Conservation (phyloP, 2,888 invertebrate species). For the Horisme vitalbata region DNA sequence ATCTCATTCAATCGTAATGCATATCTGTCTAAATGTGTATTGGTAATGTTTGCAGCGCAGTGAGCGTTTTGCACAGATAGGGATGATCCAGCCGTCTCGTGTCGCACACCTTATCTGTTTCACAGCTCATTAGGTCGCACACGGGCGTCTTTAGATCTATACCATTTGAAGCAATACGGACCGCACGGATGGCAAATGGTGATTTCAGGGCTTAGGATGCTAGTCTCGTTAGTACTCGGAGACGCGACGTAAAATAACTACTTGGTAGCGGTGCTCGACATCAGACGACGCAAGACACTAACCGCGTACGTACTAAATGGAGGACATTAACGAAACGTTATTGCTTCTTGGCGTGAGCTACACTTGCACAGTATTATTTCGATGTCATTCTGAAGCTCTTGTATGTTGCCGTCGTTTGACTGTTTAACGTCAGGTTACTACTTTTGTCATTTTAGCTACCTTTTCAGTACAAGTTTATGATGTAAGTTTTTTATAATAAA, state of each 20-base stretch:
- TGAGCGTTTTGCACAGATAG: conserved; percentile 67
- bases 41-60: conserved; percentile 51
- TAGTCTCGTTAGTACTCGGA: conserved; percentile 59
- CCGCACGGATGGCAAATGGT: conserved; percentile 68
- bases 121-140: conserved; percentile 80
- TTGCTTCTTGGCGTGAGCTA: conserved; percentile 71
- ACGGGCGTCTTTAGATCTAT: conserved; percentile 68
- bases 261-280: conserved; percentile 54
- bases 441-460: too few relatives aligned
- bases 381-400: conserved; percentile 34
- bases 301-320: conserved; percentile 74
- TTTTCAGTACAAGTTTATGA: too few relatives aligned
- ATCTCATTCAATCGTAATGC: conserved; percentile 42
- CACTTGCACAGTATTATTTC: conserved; percentile 75
- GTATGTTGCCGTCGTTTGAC: conserved; percentile 39
- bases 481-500: too few relatives aligned
- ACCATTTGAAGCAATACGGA: conserved; percentile 79
- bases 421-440: conserved; percentile 56
- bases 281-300: conserved; percentile 67
- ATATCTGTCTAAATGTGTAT: conserved; percentile 46
- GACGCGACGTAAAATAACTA: conserved; percentile 59
- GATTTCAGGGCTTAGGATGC: conserved; percentile 68
- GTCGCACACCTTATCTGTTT: conserved; percentile 81
- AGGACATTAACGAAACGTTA: conserved; percentile 77
- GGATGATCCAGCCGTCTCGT: conserved; percentile 68